Conservation (phyloP, 1,140 invertebrate species). For the Pseudoatta argentina region DNA sequence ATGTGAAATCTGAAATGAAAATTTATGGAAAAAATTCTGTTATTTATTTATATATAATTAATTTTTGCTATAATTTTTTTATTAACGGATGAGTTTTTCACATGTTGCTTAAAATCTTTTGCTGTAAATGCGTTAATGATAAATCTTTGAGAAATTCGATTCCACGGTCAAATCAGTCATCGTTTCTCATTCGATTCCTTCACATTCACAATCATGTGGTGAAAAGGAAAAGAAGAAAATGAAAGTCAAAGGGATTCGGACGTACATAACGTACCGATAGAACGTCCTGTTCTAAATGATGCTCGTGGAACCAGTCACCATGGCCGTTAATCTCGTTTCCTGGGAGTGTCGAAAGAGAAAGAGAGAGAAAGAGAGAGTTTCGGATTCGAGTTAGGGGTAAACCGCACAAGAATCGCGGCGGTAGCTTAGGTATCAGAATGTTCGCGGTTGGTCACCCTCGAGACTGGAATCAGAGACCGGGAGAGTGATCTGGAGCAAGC, state of each 20-base stretch:
- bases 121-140: background rate
- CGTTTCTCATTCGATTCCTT: slow-evolving; percentile 23
- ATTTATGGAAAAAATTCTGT: background rate
- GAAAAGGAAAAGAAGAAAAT: slow-evolving; percentile 33
- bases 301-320: slow-evolving; percentile 29
- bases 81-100: background rate
- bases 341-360: slow-evolving; percentile 47
- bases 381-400: slow-evolving; percentile 67
- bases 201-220: slow-evolving; percentile 15
- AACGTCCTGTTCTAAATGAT: slow-evolving; percentile 57
- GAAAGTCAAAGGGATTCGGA: slow-evolving; percentile 52
- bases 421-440: slow-evolving; percentile 79
- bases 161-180: slow-evolving; percentile 8
- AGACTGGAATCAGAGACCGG: slow-evolving; percentile 76
- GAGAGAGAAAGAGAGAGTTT: slow-evolving; percentile 38
- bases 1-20: background rate
- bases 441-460: slow-evolving; percentile 83
- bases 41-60: slow-evolving; percentile 3
- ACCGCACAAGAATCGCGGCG: slow-evolving; percentile 79
- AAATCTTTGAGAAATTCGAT: slow-evolving; percentile 13
- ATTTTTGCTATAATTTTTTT: slow-evolving; percentile 19
- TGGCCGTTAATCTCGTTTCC: slow-evolving; percentile 69
- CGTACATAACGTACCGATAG: slow-evolving; percentile 44
- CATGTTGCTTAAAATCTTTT: background rate
- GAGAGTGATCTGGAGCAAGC: slow-evolving; percentile 49